These are phyloP conservation scores for Mesorhabditis sp. DNA, from an alignment of 2,888 invertebrate species.

Conservation along the genomic window DNA sequence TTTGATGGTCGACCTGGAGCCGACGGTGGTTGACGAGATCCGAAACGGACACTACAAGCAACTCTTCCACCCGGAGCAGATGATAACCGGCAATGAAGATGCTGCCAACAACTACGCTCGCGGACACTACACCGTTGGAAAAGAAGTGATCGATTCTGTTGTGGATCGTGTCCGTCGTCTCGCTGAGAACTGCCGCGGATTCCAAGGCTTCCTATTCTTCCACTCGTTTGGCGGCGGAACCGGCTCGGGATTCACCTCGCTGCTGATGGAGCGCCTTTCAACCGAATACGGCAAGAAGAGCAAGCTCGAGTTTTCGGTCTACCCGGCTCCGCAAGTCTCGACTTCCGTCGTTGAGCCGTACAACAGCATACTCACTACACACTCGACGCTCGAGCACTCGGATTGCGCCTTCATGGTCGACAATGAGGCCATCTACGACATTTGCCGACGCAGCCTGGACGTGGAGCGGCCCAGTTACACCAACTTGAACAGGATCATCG, in stretches of 20 bases:
- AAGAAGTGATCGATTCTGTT: conserved; percentile 60
- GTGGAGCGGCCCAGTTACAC: conserved; percentile 73
- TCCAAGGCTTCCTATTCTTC: conserved; percentile 74
- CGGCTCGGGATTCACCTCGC: conserved; percentile 80
- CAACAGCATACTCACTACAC: conserved; percentile 90
- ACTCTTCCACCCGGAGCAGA: conserved; percentile 74
- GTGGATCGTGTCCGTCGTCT: conserved; percentile 36
- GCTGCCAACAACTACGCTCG: conserved; percentile 43
- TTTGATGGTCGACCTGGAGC: conserved; percentile 41
- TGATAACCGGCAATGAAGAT: conserved; percentile 70
- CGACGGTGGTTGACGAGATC: conserved; percentile 27
- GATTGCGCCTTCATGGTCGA: conserved; percentile 82
- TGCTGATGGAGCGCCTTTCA: conserved; percentile 78
- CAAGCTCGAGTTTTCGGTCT: conserved; percentile 73
- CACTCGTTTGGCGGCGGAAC: conserved; percentile 85
- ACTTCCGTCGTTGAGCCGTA: conserved; percentile 91
- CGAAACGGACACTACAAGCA: conserved; percentile 70
- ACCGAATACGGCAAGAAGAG: conserved; percentile 68
- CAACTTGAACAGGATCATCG: conserved; percentile 85
- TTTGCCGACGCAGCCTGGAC: conserved; percentile 70
- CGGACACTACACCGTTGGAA: conserved; percentile 74
- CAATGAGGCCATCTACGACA: conserved; percentile 66
- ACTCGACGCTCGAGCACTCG: conserved; percentile 86
- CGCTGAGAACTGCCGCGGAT: conserved; percentile 74
- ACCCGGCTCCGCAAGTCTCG: conserved; percentile 82